These are phyloP conservation scores for Hypotaenidia philippensis DNA, from an alignment of 2,797 vertebrate genomes.

Conservation along the genomic window DNA sequence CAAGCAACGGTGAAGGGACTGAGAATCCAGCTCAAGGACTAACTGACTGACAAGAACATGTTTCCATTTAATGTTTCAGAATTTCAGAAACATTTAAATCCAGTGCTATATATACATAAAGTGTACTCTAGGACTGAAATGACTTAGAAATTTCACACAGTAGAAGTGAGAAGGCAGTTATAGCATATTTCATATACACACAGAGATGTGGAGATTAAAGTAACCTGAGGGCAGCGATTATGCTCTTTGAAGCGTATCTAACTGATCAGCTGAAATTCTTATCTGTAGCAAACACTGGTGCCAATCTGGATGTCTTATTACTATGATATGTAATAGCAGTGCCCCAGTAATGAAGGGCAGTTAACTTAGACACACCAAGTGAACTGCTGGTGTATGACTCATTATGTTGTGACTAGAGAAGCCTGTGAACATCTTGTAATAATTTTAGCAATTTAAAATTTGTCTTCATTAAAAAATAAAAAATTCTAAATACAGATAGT, in stretches of 20 bases:
- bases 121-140: not conserved
- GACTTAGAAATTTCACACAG: not conserved
- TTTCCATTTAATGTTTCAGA: not conserved
- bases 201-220: conserved; percentile 4
- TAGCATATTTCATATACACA: not conserved
- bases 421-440: conserved; percentile 6
- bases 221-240: not conserved
- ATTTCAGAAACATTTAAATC: not conserved
- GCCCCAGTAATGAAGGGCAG: not conserved
- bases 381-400: not conserved
- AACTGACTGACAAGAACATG: not conserved
- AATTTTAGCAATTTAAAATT: conserved; percentile 18
- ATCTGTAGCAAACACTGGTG: not conserved
- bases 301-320: not conserved
- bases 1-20: not conserved
- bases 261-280: conserved; percentile 5
- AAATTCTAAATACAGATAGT: not conserved
- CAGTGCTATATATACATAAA: not conserved
- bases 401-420: conserved; percentile 8
- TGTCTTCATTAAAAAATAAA: not conserved
- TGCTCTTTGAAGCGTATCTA: conserved; percentile 9
- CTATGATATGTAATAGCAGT: not conserved
- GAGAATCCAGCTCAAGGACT: not conserved
- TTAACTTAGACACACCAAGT: not conserved
- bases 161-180: not conserved